Evolutionary conservation across 2,888 invertebrate genomes (phyloP).

Genomic region (Incurvaria masculella): DNA sequence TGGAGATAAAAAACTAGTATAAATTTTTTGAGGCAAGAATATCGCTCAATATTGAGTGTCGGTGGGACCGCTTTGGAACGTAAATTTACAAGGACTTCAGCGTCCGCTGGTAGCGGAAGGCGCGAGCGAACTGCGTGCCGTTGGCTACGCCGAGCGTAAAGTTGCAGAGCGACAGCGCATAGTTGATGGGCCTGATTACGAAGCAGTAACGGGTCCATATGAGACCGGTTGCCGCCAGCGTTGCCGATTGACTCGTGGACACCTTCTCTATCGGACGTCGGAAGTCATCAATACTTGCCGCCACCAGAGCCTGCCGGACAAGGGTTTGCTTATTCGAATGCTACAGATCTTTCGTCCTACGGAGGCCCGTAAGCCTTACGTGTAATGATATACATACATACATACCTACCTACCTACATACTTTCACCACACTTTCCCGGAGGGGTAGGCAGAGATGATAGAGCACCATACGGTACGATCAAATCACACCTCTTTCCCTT

Average conservation of each 20-base stretch:
- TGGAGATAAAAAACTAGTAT: too few relatives aligned
- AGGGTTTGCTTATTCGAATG: not conserved
- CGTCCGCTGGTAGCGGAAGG: conserved; percentile 36
- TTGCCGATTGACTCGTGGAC: conserved; percentile 75
- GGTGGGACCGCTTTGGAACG: not conserved
- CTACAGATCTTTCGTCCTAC: too few relatives aligned
- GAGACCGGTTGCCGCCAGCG: conserved; percentile 83
- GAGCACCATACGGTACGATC: too few relatives aligned
- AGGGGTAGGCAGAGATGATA: too few relatives aligned
- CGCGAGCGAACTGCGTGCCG: conserved; percentile 75
- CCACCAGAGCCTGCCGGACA: conserved; percentile 60
- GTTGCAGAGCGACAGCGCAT: conserved; percentile 90
- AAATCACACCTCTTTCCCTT: too few relatives aligned
- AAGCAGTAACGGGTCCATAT: conserved; percentile 97
- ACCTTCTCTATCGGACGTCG: conserved; percentile 84
- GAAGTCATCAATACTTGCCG: conserved; percentile 86
- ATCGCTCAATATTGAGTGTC: not conserved
- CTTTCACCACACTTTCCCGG: too few relatives aligned
- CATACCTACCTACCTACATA: too few relatives aligned
- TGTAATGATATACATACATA: too few relatives aligned
- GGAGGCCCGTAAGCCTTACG: too few relatives aligned
- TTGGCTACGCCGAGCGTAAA: conserved; percentile 90
- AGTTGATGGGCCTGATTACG: conserved; percentile 94
- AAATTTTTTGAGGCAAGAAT: not conserved
- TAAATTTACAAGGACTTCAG: too few relatives aligned